Evolutionary conservation across 1,140 invertebrate genomes (phyloP).

Genomic region (Drosophila rufa): DNA sequence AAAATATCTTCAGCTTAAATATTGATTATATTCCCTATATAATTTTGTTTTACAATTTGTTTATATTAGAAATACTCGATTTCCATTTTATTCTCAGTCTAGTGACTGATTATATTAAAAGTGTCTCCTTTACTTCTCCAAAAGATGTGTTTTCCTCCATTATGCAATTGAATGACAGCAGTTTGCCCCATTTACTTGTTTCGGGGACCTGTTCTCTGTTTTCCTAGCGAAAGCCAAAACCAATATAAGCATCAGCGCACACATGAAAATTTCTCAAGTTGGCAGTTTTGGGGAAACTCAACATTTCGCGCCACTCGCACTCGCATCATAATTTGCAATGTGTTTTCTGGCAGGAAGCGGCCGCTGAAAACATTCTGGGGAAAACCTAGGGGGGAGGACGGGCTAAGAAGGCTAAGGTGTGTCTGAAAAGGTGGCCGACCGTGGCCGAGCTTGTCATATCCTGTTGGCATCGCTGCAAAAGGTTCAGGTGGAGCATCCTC

Average conservation of each 20-base stretch:
- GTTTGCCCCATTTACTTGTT: conserved; percentile 3
- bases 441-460: conserved; percentile 74
- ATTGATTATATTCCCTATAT: neutral
- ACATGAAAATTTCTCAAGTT: conserved; percentile 33
- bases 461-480: conserved; percentile 66
- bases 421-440: conserved; percentile 1
- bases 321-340: conserved; percentile 67
- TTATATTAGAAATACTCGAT: neutral
- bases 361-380: conserved; percentile 37
- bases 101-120: neutral
- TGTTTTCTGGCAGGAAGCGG: conserved; percentile 66
- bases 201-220: conserved; percentile 8
- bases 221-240: conserved; percentile 17
- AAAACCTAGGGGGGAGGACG: conserved; percentile 34
- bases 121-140: neutral
- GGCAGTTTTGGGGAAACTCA: conserved; percentile 44
- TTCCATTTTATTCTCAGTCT: neutral
- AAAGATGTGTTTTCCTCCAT: neutral
- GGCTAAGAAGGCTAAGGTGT: neutral
- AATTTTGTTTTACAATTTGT: no score
- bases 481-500: conserved; percentile 41
- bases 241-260: conserved; percentile 38
- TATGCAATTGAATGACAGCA: conserved; percentile 7
- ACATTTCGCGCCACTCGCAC: conserved; percentile 5
- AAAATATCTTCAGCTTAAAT: neutral